Conservation (phyloP, 2,113 vertebrate genomes). For the Otis tarda region DNA sequence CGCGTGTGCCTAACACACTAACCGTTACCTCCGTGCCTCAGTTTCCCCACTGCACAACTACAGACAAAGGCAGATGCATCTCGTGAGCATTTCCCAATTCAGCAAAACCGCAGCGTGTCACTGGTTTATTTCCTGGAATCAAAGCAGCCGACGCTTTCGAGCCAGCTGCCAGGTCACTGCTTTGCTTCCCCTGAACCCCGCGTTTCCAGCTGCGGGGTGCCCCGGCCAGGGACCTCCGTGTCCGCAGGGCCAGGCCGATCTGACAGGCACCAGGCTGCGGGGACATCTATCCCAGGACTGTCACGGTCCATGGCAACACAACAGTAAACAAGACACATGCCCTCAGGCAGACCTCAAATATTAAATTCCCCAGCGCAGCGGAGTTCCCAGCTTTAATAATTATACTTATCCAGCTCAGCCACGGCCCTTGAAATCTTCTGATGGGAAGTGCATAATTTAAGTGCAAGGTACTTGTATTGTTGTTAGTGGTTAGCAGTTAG, state of each 20-base stretch:
- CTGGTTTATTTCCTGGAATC: not conserved
- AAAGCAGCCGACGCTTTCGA: not conserved
- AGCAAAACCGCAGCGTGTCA: fast-evolving
- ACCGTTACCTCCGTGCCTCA: not conserved
- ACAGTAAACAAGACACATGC: slow-evolving; percentile 50
- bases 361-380: not conserved
- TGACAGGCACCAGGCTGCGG: not conserved
- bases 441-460: slow-evolving; percentile 64
- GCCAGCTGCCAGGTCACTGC: not conserved
- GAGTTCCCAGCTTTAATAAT: slow-evolving; percentile 59
- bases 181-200: not conserved
- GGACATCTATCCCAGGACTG: not conserved
- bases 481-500: slow-evolving; percentile 64
- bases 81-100: not conserved
- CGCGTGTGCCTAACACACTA: fast-evolving
- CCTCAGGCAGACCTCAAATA: slow-evolving; percentile 48
- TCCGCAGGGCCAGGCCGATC: fast-evolving
- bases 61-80: not conserved
- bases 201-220: not conserved
- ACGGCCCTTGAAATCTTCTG: slow-evolving; percentile 55
- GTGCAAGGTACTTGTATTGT: slow-evolving; percentile 64
- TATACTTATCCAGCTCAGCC: not conserved
- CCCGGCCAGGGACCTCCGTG: not conserved
- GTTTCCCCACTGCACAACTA: not conserved
- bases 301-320: not conserved